phyloP scores from a whole-genome alignment of 2,113 vertebrate species.

The Myrmecobius fasciatus region DNA sequence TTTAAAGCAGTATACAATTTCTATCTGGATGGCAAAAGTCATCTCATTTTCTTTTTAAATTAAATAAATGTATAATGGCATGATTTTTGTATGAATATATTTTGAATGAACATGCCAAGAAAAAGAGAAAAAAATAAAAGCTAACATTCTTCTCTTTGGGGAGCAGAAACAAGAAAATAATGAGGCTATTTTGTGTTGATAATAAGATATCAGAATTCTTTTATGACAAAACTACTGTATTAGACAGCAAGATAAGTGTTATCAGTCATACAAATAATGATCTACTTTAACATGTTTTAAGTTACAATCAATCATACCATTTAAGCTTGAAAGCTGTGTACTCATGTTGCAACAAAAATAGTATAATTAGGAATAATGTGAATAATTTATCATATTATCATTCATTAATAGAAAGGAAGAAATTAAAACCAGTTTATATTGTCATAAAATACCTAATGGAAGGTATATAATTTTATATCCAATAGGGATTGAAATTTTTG shows the following conservation, averaged over 20 bases:
- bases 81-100: conserved; percentile 29
- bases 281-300: conserved; percentile 57
- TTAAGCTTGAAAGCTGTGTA: conserved; percentile 48
- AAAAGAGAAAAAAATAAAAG: neutral
- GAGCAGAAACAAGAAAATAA: conserved; percentile 8
- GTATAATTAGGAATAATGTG: conserved; percentile 28
- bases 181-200: conserved; percentile 28
- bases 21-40: conserved; percentile 4
- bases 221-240: conserved; percentile 36
- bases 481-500: neutral
- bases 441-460: neutral
- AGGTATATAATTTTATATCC: neutral
- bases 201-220: neutral
- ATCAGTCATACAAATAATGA: conserved; percentile 22
- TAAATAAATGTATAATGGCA: conserved; percentile 12
- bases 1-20: conserved; percentile 13
- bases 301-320: conserved; percentile 40
- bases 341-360: conserved; percentile 55
- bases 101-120: conserved; percentile 37
- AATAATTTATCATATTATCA: conserved; percentile 47
- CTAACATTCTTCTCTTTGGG: conserved; percentile 8
- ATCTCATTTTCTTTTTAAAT: conserved; percentile 44
- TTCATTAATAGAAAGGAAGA: conserved; percentile 50
- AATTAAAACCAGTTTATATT: neutral
- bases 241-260: conserved; percentile 27